Evolutionary conservation across 2,888 invertebrate species (phyloP), one percentile per base, ranked within the genome.

Genomic region (Yponomeuta malinellus): DNA sequence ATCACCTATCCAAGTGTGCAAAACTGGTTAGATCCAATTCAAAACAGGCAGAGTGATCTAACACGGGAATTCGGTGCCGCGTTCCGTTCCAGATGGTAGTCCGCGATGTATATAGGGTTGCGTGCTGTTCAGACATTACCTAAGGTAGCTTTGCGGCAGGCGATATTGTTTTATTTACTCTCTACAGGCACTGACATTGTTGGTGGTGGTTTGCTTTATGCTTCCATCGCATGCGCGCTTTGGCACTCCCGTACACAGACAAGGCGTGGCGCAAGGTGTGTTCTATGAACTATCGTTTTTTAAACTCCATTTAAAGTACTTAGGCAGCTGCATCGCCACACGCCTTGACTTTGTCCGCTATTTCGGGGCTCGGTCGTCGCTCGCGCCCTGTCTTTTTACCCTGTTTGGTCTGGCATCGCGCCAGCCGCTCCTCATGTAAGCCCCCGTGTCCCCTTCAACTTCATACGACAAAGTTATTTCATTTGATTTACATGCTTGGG

Each of bases 281-380:
- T 31, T n/a, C 48, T 31, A 23, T 68, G 29, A n/a, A n/a, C 23
- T 31, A 29, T 68, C 29, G 29, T 23, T 59, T 59, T 59, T 15
- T 12, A 59, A 59, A 59, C 52, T 59, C 52, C 52, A 59, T 59
- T 59, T 59, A 15, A 59, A 59, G 52, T 59, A 59, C 52, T 59
- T 59, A 15, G 52, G 15, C 0, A 59, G 52, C 52, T 29, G 74
- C 75, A 75, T 71, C 76, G 81, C 79, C 78, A 82, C 86, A 85
- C 89, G 88, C 90, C 91, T 89, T 90, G 90, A 89, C 90, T 90
- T 91, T 89, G 87, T 85, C 82, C 86, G 90, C 90, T 90, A 90
- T 90, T 88, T 90, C 83, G 83, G 83, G 91, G 90, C 85, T 89
- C 89, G 87, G 87, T 83, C 82, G 87, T 80, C 86, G 84, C 79